Base-by-base conservation (phyloP, 2,888 invertebrate genomes). In the Mylabris sibirica region DNA sequence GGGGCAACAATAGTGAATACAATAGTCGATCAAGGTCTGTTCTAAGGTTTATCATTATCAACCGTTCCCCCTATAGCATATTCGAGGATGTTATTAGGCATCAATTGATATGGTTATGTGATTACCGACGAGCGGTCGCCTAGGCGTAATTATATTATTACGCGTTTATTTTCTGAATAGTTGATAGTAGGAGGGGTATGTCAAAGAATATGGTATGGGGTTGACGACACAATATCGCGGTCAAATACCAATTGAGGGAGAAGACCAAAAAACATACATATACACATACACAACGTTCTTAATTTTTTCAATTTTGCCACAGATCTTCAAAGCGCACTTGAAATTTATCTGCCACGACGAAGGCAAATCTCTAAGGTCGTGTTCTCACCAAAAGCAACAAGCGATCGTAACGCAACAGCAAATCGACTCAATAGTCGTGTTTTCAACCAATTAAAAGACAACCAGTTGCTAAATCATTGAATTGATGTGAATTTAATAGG, bases 61-160 rank as follows among this genome's bases (percentile, higher is more conserved):
- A 74, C 70, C 71, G 64, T 68, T 74, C 75, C 76, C 75, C 78
- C 77, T 35, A n/a, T 6, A 44, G 68, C 73, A 73, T 64, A 72
- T 69, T 71, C 70, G 76, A 80, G 80, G 81, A 82, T 83, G 81
- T 84, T 84, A 84, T 84, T 84, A 84, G 82, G 82, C 84, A 83
- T 83, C 83, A 83, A 83, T 84, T 84, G 84, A 84, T 84, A 84
- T 81, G 83, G 83, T 84, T 84, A 84, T 84, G 83, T 82, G 80
- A 84, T 84, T 84, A 84, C 76, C 75, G 78, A 75, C 73, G 75
- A 75, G 79, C 78, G 79, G 79, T 79, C 79, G 75, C 74, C 74
- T 74, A 76, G 72, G 66, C 71, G 75, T 81, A 81, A 81, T 81
- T 79, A 79, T 77, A 79, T 81, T 80, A 81, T 81, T 78, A 78